Conservation (phyloP, 2,888 invertebrate genomes). For the Drosophila paucipuncta region DNA sequence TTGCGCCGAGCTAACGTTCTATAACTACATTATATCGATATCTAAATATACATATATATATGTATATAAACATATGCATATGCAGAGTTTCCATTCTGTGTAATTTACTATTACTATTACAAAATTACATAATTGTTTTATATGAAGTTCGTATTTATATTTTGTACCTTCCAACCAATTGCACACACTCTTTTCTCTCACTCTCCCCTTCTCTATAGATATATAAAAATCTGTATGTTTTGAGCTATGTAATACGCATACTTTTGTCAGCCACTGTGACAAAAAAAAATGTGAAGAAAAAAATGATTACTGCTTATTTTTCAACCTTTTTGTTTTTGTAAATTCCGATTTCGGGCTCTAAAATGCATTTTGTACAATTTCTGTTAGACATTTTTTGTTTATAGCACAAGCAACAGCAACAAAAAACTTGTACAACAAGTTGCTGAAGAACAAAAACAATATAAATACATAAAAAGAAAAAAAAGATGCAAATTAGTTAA, state of each 20-base stretch:
- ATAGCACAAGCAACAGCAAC: constrained; percentile 66
- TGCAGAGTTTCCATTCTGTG: constrained; percentile 38
- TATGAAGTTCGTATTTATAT: constrained; percentile 36
- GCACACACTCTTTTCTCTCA: constrained; percentile 31
- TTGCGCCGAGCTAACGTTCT: constrained; percentile 63
- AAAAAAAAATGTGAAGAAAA: constrained; percentile 8
- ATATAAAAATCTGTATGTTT: constrained; percentile 35
- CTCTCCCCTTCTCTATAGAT: constrained; percentile 12
- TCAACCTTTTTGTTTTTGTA: constrained; percentile 26
- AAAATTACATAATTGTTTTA: constrained; percentile 49
- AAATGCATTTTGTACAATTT: constrained; percentile 48
- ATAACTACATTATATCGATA: constrained; percentile 40
- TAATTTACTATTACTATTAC: constrained; percentile 55
- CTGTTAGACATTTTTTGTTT: constrained; percentile 58
- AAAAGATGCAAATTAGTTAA: constrained; percentile 61
- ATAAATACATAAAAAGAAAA: constrained; percentile 22
- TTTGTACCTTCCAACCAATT: constrained; percentile 23
- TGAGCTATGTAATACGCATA: constrained; percentile 73
- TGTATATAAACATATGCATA: constrained; percentile 17
- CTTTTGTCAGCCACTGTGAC: constrained; percentile 30
- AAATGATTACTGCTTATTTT: constrained; percentile 58
- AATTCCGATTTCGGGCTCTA: constrained; percentile 8
- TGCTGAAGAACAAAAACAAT: constrained; percentile 41
- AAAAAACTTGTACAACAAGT: constrained; percentile 73
- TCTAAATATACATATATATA: constrained; percentile 27